These are phyloP conservation scores for honey bee (Apis mellifera) DNA, from an alignment of 1,140 invertebrate species.

Conservation along the genomic window DNA sequence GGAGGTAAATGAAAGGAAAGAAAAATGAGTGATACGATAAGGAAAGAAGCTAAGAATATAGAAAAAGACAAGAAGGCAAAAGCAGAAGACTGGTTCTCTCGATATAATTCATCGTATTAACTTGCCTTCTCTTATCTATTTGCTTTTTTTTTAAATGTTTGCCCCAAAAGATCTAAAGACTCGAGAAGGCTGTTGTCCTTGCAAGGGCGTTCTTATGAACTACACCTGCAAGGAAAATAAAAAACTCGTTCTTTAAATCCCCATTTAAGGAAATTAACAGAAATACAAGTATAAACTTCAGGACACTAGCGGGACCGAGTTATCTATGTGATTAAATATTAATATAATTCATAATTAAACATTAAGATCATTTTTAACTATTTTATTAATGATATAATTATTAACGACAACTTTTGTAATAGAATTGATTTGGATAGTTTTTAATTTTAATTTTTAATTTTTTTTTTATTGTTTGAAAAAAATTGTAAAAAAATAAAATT, in stretches of 20 bases:
- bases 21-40: background rate
- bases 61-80: background rate
- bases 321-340: background rate
- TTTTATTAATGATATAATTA: too few species aligned
- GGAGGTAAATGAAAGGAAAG: constrained; percentile 26
- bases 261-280: constrained; percentile 28
- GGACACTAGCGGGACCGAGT: background rate
- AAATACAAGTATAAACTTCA: background rate
- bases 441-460: too few species aligned
- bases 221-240: constrained; percentile 27
- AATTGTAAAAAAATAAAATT: too few species aligned
- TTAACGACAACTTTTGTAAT: too few species aligned
- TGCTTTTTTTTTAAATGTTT: constrained; percentile 12
- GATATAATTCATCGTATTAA: background rate
- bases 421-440: too few species aligned
- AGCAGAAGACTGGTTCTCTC: background rate
- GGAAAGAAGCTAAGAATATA: too few species aligned
- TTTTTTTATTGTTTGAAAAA: too few species aligned
- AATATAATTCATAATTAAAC: too few species aligned
- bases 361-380: too few species aligned
- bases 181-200: constrained; percentile 44
- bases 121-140: constrained; percentile 12
- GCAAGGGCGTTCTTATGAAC: constrained; percentile 44
- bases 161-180: constrained; percentile 32
- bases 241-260: constrained; percentile 32